Evolutionary conservation across 2,888 invertebrate genomes (phyloP).

Genomic region (Sinhomidia bicolor): DNA sequence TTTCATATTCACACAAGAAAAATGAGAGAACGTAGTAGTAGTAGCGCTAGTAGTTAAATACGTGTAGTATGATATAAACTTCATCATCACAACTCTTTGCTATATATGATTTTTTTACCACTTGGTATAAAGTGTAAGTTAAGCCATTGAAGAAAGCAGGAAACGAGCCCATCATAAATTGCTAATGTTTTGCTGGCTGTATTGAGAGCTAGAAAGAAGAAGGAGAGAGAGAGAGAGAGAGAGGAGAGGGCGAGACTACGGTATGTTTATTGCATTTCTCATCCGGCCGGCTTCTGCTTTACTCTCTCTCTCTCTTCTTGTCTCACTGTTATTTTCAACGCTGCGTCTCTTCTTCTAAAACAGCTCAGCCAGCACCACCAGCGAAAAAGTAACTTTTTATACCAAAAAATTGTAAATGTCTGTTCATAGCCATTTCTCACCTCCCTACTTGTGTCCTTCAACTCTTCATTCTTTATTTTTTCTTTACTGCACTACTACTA

Average conservation of each 20-base stretch:
- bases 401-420: slow-evolving; percentile 16
- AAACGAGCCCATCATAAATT: slow-evolving; percentile 49
- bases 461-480: neutral
- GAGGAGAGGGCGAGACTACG: neutral
- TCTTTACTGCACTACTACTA: too few relatives aligned
- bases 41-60: too few relatives aligned
- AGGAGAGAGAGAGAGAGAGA: too few relatives aligned
- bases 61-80: neutral
- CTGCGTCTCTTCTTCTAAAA: too few relatives aligned
- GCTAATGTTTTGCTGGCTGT: slow-evolving; percentile 29
- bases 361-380: too few relatives aligned
- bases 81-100: neutral
- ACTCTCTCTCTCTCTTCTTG: neutral
- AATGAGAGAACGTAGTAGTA: too few relatives aligned
- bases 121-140: slow-evolving; percentile 23
- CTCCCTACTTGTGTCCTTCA: slow-evolving; percentile 44
- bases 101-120: too few relatives aligned
- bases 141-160: slow-evolving; percentile 47
- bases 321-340: neutral
- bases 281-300: neutral
- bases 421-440: neutral
- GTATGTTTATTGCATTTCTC: slow-evolving; percentile 46
- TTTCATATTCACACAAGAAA: slow-evolving; percentile 16
- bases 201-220: neutral
- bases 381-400: slow-evolving; percentile 3